Evolutionary conservation across 2,113 vertebrate genomes (phyloP).

Genomic region (Microtus richardsoni): DNA sequence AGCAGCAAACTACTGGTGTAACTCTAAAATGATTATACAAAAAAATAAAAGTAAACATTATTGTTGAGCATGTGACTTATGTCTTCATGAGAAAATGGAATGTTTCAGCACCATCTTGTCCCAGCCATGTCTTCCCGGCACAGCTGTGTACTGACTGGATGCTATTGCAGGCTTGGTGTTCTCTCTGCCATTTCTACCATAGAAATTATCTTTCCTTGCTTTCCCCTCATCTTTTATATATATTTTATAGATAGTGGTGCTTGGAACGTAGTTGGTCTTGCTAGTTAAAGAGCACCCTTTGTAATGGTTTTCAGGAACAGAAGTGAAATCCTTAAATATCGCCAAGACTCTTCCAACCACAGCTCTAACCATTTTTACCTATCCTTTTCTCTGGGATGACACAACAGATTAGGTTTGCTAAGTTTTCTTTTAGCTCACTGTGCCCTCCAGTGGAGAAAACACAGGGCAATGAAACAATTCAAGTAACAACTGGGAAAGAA

Average conservation of each 20-base stretch:
- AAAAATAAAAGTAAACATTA: constrained; percentile 24
- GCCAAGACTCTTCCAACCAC: background rate
- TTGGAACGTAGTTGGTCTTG: constrained; percentile 19
- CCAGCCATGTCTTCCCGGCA: background rate
- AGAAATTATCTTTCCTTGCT: constrained; percentile 10
- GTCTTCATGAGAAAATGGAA: background rate
- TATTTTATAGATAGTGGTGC: constrained; percentile 6
- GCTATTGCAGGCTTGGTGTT: background rate
- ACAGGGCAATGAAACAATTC: constrained; percentile 44
- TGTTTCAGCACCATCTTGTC: background rate
- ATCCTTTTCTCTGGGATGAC: constrained; percentile 41
- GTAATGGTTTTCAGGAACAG: constrained; percentile 52
- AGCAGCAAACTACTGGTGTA: constrained; percentile 59
- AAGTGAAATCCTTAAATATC: constrained; percentile 44
- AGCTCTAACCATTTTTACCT: constrained; percentile 10
- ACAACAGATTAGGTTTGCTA: constrained; percentile 54
- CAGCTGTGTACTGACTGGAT: background rate
- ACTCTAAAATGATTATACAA: constrained; percentile 65
- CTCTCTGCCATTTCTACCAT: background rate
- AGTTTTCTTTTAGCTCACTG: constrained; percentile 75
- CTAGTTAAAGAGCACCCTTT: constrained; percentile 51
- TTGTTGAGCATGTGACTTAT: constrained; percentile 26
- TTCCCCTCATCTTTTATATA: constrained; percentile 52
- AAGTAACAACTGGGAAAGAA: constrained; percentile 12
- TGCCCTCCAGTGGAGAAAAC: constrained; percentile 80